These are phyloP conservation scores for Bovichtus variegatus DNA, from an alignment of 2,797 vertebrate genomes.

Conservation along the genomic window DNA sequence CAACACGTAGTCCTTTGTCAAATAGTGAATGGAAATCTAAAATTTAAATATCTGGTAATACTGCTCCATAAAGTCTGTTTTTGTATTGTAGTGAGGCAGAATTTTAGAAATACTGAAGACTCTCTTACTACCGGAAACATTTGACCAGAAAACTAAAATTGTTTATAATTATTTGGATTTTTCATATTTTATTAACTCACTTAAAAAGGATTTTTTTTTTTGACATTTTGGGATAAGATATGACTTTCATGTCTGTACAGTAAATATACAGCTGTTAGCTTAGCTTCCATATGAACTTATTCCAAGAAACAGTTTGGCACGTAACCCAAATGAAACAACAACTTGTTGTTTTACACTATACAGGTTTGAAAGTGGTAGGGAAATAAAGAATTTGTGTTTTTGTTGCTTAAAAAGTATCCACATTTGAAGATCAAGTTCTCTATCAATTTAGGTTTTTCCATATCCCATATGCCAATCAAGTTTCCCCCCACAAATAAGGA, in stretches of 20 bases:
- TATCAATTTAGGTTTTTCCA: background rate
- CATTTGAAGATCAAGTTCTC: too few species aligned
- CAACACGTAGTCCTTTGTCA: constrained; percentile 1
- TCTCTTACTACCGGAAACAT: background rate
- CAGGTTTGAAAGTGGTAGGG: too few species aligned
- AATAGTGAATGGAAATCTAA: background rate
- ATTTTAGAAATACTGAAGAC: background rate
- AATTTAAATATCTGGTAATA: background rate
- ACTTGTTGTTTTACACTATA: background rate
- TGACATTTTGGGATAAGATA: too few species aligned
- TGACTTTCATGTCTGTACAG: too few species aligned
- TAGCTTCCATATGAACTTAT: too few species aligned
- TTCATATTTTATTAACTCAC: background rate
- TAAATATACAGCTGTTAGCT: too few species aligned
- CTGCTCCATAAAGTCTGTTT: background rate
- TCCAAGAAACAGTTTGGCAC: background rate
- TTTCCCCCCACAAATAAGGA: background rate
- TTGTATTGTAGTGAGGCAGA: too few species aligned
- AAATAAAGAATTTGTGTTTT: background rate
- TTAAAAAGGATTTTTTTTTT: too few species aligned
- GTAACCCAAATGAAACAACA: too few species aligned
- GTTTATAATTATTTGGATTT: background rate
- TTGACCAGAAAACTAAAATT: too few species aligned
- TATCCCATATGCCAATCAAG: too few species aligned
- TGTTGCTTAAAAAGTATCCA: too few species aligned